These are phyloP conservation scores for Camelus bactrianus DNA, from an alignment of 2,113 vertebrate species.

Conservation along the genomic window DNA sequence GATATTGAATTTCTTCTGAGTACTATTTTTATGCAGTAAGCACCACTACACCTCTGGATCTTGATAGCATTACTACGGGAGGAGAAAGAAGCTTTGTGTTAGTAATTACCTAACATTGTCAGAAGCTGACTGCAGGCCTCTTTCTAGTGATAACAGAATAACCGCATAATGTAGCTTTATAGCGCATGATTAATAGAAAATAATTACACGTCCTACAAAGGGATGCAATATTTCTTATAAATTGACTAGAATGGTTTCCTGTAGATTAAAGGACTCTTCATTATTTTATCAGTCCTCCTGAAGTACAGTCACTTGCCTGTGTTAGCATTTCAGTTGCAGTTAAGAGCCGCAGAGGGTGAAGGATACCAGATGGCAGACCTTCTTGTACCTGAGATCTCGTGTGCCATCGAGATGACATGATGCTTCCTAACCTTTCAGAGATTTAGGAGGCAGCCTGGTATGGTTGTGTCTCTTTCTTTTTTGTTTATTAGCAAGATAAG, in stretches of 20 bases:
- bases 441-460: conserved; percentile 48
- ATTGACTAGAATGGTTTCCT: conserved; percentile 92
- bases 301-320: conserved; percentile 87
- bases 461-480: conserved; percentile 31
- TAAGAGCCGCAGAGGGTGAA: conserved; percentile 84
- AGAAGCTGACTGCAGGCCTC: conserved; percentile 91
- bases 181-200: conserved; percentile 94
- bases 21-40: conserved; percentile 87
- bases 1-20: conserved; percentile 88
- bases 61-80: conserved; percentile 87
- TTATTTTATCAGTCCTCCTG: conserved; percentile 91
- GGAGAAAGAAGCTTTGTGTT: conserved; percentile 91
- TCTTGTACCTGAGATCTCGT: conserved; percentile 80
- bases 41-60: conserved; percentile 88
- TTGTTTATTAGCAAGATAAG: conserved; percentile 64
- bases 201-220: conserved; percentile 92
- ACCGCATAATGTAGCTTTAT: conserved; percentile 92
- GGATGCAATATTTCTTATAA: conserved; percentile 93
- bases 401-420: conserved; percentile 52
- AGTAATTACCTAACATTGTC: conserved; percentile 92
- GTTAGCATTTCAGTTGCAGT: conserved; percentile 83
- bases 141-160: conserved; percentile 92
- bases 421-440: conserved; percentile 64
- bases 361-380: conserved; percentile 86
- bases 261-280: conserved; percentile 93